Conservation (phyloP, 2,888 invertebrate species). For the Acanthosepion pharaonis region DNA sequence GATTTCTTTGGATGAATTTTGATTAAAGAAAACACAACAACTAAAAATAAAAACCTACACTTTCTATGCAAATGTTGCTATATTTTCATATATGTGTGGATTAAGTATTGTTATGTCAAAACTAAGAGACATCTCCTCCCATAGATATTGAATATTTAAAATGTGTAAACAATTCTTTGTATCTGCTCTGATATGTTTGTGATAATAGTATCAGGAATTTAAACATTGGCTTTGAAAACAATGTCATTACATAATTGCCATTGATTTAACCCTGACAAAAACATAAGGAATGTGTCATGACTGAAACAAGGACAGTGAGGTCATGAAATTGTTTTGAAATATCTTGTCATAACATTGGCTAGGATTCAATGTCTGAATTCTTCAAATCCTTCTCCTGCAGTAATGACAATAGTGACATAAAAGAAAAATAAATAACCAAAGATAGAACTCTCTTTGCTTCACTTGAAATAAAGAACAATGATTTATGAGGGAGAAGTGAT, state of each 20-base stretch:
- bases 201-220: background rate
- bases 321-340: too few relatives aligned
- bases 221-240: constrained; percentile 3
- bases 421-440: background rate
- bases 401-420: background rate
- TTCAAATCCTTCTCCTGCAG: constrained; percentile 8
- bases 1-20: too few relatives aligned
- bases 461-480: background rate
- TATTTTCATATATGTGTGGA: background rate
- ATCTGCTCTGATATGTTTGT: too few relatives aligned
- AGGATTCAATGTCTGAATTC: background rate
- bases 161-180: background rate
- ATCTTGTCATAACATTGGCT: constrained; percentile 33
- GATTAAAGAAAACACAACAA: too few relatives aligned
- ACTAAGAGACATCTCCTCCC: background rate
- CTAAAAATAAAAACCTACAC: too few relatives aligned
- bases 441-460: background rate
- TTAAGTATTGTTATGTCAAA: background rate
- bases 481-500: background rate
- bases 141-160: background rate
- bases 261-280: background rate
- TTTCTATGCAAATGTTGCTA: too few relatives aligned
- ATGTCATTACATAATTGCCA: background rate
- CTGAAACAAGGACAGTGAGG: background rate
- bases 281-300: background rate